Percentiles rank a stretch among this genome's conserved stretches.
These are phyloP conservation scores for Pardalotus punctatus DNA, from an alignment of 2,113 vertebrate genomes.

Conservation along the genomic window DNA sequence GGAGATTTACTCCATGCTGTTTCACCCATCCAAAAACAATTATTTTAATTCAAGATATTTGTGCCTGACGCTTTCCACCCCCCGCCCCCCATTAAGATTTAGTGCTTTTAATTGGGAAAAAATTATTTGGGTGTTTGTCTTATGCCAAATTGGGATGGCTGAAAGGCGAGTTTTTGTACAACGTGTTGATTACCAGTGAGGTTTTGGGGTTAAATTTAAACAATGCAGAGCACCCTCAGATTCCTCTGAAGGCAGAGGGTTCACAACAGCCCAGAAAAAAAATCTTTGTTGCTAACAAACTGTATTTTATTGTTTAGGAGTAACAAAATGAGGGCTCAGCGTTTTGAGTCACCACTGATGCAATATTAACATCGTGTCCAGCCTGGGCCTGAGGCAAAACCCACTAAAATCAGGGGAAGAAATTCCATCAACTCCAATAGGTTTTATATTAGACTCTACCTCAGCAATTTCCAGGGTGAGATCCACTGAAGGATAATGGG, in stretches of 20 bases:
- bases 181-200: background rate
- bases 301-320: background rate
- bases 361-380: background rate
- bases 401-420: background rate
- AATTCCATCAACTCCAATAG: fast-evolving
- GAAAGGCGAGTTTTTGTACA: background rate
- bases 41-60: slow-evolving; percentile 58
- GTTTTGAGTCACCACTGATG: background rate
- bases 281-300: background rate
- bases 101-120: background rate
- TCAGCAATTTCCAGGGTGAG: background rate
- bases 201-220: background rate
- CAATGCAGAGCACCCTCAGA: background rate
- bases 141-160: background rate
- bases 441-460: background rate
- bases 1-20: slow-evolving; percentile 66
- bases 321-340: background rate
- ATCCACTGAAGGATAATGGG: background rate
- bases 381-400: background rate
- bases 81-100: slow-evolving; percentile 13
- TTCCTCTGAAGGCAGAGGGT: background rate
- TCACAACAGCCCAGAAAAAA: background rate
- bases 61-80: background rate
- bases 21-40: slow-evolving; percentile 46
- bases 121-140: background rate